Conservation (phyloP, 2,797 vertebrate species). For the Glossophaga mutica region DNA sequence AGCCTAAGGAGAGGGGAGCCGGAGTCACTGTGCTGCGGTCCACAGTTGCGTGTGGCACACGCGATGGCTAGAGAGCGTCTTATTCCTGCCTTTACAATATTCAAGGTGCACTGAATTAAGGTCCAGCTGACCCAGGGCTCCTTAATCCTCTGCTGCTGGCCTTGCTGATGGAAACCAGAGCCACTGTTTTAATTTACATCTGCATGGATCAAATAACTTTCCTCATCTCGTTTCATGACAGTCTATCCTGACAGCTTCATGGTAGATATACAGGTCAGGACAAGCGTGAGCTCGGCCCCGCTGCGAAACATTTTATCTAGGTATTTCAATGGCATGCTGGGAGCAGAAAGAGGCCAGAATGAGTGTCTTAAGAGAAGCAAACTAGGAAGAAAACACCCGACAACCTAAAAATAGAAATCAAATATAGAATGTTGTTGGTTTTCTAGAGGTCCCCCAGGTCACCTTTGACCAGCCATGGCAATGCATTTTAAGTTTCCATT, state of each 20-base stretch:
- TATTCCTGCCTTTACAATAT: background rate
- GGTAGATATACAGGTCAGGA: constrained; percentile 31
- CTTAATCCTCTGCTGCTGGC: background rate
- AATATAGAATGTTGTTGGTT: background rate
- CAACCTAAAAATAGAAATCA: background rate
- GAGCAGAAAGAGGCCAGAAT: constrained; percentile 26
- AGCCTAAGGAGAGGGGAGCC: constrained; percentile 65
- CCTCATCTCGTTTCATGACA: constrained; percentile 65
- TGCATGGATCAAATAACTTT: constrained; percentile 63
- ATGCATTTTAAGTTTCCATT: constrained; percentile 59
- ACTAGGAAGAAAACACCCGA: background rate
- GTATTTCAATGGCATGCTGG: constrained; percentile 40
- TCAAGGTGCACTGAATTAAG: constrained; percentile 43
- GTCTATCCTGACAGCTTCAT: constrained; percentile 35
- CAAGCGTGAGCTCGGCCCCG: constrained; percentile 11
- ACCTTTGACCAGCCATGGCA: constrained; percentile 32
- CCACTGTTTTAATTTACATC: constrained; percentile 62
- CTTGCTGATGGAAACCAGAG: constrained; percentile 37
- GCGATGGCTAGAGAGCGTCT: constrained; percentile 45
- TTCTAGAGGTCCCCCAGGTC: background rate
- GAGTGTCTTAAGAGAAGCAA: background rate
- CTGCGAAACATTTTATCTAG: constrained; percentile 56
- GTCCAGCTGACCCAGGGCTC: background rate
- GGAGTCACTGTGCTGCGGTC: constrained; percentile 45
- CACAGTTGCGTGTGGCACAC: background rate